Conservation (phyloP, 2,797 vertebrate genomes). For the Coregonus suidteri region DNA sequence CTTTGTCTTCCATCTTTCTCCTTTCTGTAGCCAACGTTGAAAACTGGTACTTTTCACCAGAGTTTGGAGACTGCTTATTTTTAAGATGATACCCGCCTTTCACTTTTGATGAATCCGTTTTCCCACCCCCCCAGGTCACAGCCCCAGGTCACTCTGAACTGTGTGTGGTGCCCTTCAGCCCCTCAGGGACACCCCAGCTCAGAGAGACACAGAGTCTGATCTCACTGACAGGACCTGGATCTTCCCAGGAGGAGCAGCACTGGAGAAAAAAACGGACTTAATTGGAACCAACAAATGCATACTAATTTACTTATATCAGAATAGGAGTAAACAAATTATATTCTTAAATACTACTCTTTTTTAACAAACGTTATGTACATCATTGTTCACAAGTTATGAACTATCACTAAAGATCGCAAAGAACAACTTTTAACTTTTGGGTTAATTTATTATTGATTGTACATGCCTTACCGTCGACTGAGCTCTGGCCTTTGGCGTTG, state of each 20-base stretch:
- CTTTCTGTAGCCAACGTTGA: conserved; percentile 7
- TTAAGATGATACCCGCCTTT: not conserved
- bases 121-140: not conserved
- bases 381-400: too few relatives aligned
- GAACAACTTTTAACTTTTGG: too few relatives aligned
- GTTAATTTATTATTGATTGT: too few relatives aligned
- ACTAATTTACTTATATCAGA: too few relatives aligned
- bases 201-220: not conserved
- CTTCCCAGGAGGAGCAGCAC: conserved; percentile 17
- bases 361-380: too few relatives aligned
- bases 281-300: too few relatives aligned
- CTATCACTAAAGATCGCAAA: too few relatives aligned
- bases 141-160: conserved; percentile 16
- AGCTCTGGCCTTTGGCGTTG: too few relatives aligned
- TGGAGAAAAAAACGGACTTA: not conserved
- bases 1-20: conserved; percentile 1
- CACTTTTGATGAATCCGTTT: not conserved
- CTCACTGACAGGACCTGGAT: conserved; percentile 12
- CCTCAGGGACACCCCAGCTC: conserved; percentile 12
- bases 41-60: conserved; percentile 6
- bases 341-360: too few relatives aligned
- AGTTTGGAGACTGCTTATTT: not conserved
- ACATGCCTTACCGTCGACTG: too few relatives aligned
- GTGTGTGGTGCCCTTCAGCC: not conserved
- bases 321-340: too few relatives aligned